phyloP scores from a whole-genome alignment of 2,113 vertebrate species.

The Petrocephalus microphthalmus region DNA sequence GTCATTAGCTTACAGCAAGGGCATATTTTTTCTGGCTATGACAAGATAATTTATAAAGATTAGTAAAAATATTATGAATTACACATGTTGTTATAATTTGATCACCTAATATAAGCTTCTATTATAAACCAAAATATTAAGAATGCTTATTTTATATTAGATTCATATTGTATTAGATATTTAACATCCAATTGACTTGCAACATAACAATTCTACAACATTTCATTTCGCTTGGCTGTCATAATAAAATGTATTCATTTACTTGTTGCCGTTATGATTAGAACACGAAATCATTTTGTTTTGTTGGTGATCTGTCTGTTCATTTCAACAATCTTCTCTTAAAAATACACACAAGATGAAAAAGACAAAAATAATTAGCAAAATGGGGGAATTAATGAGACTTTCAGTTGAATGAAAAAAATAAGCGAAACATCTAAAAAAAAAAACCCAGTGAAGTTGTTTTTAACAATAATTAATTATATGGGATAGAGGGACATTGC shows the following conservation, averaged over 20 bases:
- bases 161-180: not conserved
- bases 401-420: not conserved
- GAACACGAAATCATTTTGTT: not conserved
- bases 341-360: not conserved
- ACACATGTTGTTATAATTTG: not conserved
- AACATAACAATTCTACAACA: not conserved
- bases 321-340: not conserved
- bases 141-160: not conserved
- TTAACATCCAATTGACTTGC: not conserved
- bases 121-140: not conserved
- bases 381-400: constrained; percentile 2
- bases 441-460: not conserved
- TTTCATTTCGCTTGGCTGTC: not conserved
- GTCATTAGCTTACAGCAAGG: not conserved
- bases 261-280: not conserved
- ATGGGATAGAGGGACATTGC: not conserved
- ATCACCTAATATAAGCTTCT: not conserved
- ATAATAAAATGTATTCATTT: not conserved
- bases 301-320: not conserved
- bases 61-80: not conserved
- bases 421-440: not conserved
- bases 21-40: not conserved
- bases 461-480: not conserved
- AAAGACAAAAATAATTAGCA: not conserved
- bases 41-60: not conserved